Percentiles rank a stretch among this genome's conserved stretches.
Evolutionary conservation across 2,888 invertebrate species (phyloP).

Genomic region (Shargacucullia verbasci): DNA sequence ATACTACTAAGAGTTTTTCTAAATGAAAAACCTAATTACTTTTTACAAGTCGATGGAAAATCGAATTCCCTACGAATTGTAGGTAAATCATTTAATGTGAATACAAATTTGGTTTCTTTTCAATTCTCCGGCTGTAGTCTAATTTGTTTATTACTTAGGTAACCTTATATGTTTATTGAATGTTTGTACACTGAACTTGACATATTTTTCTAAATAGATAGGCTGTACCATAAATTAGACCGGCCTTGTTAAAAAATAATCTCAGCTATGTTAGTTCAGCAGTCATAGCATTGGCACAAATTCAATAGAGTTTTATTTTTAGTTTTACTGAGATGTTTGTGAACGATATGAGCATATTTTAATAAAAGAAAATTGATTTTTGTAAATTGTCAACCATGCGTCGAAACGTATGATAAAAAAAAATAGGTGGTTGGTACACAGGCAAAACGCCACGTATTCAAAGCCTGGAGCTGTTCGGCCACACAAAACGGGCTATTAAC

Average conservation of each 20-base stretch:
- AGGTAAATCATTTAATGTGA: too few species aligned
- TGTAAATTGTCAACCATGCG: not conserved
- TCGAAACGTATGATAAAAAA: slow-evolving; percentile 10
- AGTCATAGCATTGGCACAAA: slow-evolving; percentile 67
- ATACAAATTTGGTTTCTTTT: too few species aligned
- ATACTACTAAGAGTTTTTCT: too few species aligned
- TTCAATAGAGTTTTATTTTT: slow-evolving; percentile 64
- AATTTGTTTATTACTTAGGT: too few species aligned
- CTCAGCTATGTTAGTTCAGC: slow-evolving; percentile 59
- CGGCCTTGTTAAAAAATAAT: slow-evolving; percentile 49
- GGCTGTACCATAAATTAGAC: not conserved
- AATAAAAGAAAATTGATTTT: slow-evolving; percentile 11
- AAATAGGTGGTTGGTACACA: slow-evolving; percentile 3
- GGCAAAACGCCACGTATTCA: slow-evolving; percentile 48
- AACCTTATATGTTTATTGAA: too few species aligned
- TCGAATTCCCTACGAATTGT: too few species aligned
- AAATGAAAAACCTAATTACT: too few species aligned
- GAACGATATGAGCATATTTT: slow-evolving; percentile 9
- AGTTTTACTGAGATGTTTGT: slow-evolving; percentile 30
- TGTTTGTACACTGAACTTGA: too few species aligned
- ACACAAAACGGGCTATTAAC: slow-evolving; percentile 70
- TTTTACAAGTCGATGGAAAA: too few species aligned
- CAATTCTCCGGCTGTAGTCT: too few species aligned
- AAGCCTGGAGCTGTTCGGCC: slow-evolving; percentile 49
- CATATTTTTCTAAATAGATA: slow-evolving; percentile 14